Conservation (phyloP, 2,113 vertebrate genomes). For the Pleuronectes platessa region DNA sequence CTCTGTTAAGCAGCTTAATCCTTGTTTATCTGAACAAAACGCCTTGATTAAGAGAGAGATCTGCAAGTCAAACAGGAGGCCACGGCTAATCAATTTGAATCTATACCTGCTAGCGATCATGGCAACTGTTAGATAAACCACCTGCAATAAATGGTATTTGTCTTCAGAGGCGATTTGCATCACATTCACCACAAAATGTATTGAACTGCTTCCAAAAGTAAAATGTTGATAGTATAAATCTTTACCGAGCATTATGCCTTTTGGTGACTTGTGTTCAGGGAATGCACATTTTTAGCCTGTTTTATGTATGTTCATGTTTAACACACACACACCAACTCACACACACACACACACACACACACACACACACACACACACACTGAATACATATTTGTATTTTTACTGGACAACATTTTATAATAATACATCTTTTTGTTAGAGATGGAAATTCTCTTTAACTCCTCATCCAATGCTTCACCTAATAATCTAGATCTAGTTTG, state of each 20-base stretch:
- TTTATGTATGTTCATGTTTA: not conserved
- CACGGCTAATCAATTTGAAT: conserved; percentile 67
- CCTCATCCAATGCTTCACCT: conserved; percentile 28
- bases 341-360: no score
- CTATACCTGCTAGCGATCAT: conserved; percentile 43
- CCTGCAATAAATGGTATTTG: conserved; percentile 8
- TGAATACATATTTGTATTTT: no score
- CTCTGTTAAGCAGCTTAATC: conserved; percentile 70
- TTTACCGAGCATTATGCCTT: no score
- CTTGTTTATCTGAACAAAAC: conserved; percentile 74
- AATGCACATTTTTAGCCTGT: not conserved
- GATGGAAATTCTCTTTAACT: conserved; percentile 4
- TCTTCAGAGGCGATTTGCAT: conserved; percentile 4
- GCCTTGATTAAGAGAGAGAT: conserved; percentile 72
- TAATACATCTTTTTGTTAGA: not conserved
- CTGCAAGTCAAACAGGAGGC: conserved; percentile 71
- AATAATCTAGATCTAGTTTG: conserved; percentile 49
- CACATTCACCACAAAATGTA: conserved; percentile 1
- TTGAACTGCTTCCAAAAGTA: not conserved
- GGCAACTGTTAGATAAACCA: conserved; percentile 20
- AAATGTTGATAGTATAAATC: no score
- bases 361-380: not conserved
- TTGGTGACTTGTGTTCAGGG: not conserved
- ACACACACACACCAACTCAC: not conserved
- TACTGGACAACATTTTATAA: no score